Evolutionary conservation across 1,140 invertebrate genomes (phyloP), one percentile per base, ranked within the genome.

Genomic region (Tenebrio molitor): DNA sequence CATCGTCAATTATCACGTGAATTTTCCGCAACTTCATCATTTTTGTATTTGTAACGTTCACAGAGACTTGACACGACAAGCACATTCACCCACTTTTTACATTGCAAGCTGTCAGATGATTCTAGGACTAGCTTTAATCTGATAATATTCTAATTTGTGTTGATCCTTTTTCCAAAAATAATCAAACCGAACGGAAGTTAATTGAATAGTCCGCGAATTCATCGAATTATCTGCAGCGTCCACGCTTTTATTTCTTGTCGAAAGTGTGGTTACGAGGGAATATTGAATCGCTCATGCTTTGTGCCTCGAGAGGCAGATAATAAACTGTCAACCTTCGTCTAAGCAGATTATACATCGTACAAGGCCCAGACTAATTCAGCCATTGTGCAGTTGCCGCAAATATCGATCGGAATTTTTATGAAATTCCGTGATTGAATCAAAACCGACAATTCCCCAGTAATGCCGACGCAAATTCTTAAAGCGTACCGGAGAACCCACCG

Each of bases 301-400:
- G 25, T 46, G 21, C 44, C 66, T 50, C 46, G 23, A 41, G 65
- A 72, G 63, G 58, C 42, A 72, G 71, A 72, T 72, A 72, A 72
- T 72, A 72, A 72, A 63, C 64, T 72, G 71, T 72, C 71, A 72
- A 68, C 71, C 71, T 63, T 72, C 71, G 50, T 72, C 71, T 72
- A 46, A 42, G 39, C 53, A 72, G 71, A 72, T 72, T 72, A 67
- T 41, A 68, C 44, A 33, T 39, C 62, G 39, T 65, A 39, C 19
- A 42, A 65, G 39, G 16, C 64, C 34, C 50, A 29, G 50, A 58
- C 50, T 58, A 58, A 58, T 58, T 58, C 50, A 58, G 21, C 21
- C 50, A 58, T 58, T 58, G 50, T 58, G 50, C 19, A 58, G 50
- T 29, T 29, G 21, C 21, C 21, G 50, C 21, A 29, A 58, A 58